Base-by-base conservation (phyloP, 2,888 invertebrate genomes). In the Sphecodes monilicornis region DNA sequence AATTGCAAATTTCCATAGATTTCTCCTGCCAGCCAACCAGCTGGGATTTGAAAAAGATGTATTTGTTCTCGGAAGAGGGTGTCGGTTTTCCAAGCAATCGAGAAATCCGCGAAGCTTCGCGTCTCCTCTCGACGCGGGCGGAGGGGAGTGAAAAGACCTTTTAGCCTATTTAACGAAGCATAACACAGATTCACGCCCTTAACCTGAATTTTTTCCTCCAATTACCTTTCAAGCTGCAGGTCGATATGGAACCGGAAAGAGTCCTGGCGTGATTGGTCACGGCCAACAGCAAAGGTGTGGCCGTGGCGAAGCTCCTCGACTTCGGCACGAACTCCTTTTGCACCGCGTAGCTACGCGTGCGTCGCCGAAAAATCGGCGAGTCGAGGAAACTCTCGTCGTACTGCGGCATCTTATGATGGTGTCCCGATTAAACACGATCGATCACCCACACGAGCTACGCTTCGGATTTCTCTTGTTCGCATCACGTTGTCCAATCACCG, bases 331-430 rank as follows among this genome's bases (percentile, higher is more conserved):
- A 90, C 80, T 91, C 91, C 87, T 93, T 94, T 75, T 94, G 93
- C 86, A 94, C 92, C 80, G 93, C 93, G 88, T 94, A 94, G 79
- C 94, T 94, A 74, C 93, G 93, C 60, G 93, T 92, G 57, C 94
- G 94, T 69, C 94, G 93, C 81, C 94, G 92, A 86, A 94, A 94
- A 60, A 93, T 88, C 86, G 94, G 94, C 85, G 94, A 94, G 85
- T 94, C 93, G 74, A 94, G 92, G 80, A 94, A 94, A 60, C 93
- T 93, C 76, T 94, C 94, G 91, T 94, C 94, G 93, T 94, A 94
- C 76, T 94, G 94, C 81, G 94, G 94, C 94, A 94, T 94, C 85
- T 90, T 92, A 74, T 57, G 50, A 75, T 10, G n/a, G 36, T 29
- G 60, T 16, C 3, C 16, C 78, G 6, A 64, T 26, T 18, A 75